These are phyloP conservation scores for Pachliopta kotzebuea DNA, from an alignment of 2,888 invertebrate genomes.

Conservation along the genomic window DNA sequence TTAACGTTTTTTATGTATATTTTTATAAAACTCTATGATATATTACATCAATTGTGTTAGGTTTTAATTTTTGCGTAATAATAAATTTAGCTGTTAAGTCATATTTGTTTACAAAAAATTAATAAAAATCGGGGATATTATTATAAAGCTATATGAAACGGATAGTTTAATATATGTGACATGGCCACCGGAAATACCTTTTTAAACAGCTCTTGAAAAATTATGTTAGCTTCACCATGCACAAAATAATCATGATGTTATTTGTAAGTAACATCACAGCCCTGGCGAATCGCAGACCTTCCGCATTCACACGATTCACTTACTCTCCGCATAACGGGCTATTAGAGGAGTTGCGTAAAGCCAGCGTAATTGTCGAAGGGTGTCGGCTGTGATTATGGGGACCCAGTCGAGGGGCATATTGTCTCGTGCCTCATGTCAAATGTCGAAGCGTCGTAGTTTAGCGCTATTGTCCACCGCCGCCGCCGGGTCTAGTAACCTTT, in stretches of 20 bases:
- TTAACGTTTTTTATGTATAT: too few relatives aligned
- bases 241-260: neutral
- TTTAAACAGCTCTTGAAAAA: too few relatives aligned
- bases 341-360: constrained; percentile 62
- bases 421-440: constrained; percentile 62
- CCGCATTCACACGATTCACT: constrained; percentile 59
- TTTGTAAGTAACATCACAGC: constrained; percentile 36
- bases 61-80: too few relatives aligned
- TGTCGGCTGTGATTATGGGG: constrained; percentile 68
- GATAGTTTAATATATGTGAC: too few relatives aligned
- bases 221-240: neutral
- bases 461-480: constrained; percentile 31
- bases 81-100: too few relatives aligned
- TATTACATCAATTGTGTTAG: too few relatives aligned
- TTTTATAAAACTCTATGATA: too few relatives aligned
- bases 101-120: too few relatives aligned
- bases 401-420: constrained; percentile 52
- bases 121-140: too few relatives aligned
- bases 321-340: constrained; percentile 65
- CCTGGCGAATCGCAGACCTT: constrained; percentile 45
- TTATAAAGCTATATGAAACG: too few relatives aligned
- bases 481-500: constrained; percentile 18
- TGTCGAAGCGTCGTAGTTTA: constrained; percentile 42
- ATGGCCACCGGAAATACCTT: too few relatives aligned
- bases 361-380: constrained; percentile 68